These are phyloP conservation scores for Hydrotaea cyrtoneurina DNA, from an alignment of 2,888 invertebrate species.

Conservation along the genomic window DNA sequence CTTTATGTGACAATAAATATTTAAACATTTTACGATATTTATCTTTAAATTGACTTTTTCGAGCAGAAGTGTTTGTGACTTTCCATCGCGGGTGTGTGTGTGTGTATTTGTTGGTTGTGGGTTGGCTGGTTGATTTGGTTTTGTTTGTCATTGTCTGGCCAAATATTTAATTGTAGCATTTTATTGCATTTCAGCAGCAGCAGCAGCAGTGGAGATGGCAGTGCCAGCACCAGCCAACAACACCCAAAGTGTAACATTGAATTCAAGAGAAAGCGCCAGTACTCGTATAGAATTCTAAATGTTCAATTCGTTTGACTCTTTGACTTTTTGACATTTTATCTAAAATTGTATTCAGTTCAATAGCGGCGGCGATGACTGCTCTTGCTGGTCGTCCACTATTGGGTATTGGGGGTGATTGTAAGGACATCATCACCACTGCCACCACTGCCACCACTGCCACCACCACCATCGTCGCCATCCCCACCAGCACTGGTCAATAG, in stretches of 20 bases:
- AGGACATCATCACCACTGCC: conserved; percentile 8
- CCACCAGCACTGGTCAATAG: background rate
- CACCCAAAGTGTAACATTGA: background rate
- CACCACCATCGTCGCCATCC: background rate
- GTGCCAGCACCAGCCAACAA: background rate
- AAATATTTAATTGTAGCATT: conserved; percentile 40
- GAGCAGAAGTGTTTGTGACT: background rate
- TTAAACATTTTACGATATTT: conserved; percentile 11
- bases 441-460: conserved; percentile 11
- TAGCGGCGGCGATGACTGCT: background rate
- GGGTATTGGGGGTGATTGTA: background rate
- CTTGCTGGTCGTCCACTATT: background rate
- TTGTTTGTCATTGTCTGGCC: conserved; percentile 24
- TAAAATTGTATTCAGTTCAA: background rate
- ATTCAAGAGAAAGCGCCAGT: background rate
- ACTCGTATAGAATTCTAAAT: background rate
- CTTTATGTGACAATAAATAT: background rate
- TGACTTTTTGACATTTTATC: conserved; percentile 6
- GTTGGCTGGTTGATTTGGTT: conserved; percentile 29
- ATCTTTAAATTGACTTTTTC: conserved; percentile 14
- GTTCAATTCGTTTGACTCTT: background rate
- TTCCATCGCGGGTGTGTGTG: conserved; percentile 1
- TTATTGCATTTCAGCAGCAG: conserved; percentile 38
- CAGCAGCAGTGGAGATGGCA: background rate
- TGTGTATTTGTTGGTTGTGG: background rate